Evolutionary conservation across 2,888 invertebrate genomes (phyloP).

Genomic region (Perizoma flavofasciatum): DNA sequence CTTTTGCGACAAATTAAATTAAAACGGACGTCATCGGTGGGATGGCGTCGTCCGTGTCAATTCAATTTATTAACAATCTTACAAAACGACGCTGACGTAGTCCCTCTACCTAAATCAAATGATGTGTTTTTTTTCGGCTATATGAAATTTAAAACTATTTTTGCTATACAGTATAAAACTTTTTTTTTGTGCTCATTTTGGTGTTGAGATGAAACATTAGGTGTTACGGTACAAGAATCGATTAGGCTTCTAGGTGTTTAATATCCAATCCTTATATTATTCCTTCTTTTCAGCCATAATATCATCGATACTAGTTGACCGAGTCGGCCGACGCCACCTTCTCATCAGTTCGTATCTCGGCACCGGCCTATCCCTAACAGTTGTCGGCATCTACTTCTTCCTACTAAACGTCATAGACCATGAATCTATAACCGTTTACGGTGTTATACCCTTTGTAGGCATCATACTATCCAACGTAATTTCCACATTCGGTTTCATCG

Average conservation of each 20-base stretch:
- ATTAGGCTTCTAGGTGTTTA: background rate
- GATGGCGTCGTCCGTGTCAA: no score
- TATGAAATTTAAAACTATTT: no score
- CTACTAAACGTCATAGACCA: conserved; percentile 45
- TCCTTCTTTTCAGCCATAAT: conserved; percentile 49
- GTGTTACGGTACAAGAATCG: no score
- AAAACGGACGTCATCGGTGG: no score
- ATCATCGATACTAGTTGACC: conserved; percentile 52
- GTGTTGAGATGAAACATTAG: no score
- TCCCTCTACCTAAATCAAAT: no score
- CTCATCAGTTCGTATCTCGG: conserved; percentile 62
- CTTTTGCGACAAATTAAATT: no score
- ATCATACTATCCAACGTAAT: conserved; percentile 53
- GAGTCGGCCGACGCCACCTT: conserved; percentile 66
- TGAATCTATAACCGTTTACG: conserved; percentile 26
- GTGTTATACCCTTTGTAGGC: conserved; percentile 63
- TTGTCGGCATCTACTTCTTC: conserved; percentile 60
- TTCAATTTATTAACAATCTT: no score
- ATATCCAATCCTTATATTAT: background rate
- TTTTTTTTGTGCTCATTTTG: no score
- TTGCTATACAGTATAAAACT: no score
- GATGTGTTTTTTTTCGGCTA: no score
- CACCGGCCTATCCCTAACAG: conserved; percentile 45
- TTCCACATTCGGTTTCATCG: conserved; percentile 67
- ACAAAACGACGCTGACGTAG: no score